Conservation (phyloP, 2,888 invertebrate genomes). For the Plebejus anna region DNA sequence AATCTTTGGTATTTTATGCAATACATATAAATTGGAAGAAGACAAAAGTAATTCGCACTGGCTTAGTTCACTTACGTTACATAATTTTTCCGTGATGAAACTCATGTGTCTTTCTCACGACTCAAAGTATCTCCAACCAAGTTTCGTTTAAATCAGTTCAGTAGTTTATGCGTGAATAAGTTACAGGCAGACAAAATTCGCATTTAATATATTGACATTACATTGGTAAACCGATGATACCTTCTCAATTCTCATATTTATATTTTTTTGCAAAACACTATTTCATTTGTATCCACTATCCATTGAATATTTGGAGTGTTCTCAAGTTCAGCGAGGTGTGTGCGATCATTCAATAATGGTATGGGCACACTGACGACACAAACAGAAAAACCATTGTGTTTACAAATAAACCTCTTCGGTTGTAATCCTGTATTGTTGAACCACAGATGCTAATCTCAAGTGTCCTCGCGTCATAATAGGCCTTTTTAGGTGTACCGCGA, state of each 20-base stretch:
- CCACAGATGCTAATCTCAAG: constrained; percentile 80
- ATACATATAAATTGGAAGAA: too few species aligned
- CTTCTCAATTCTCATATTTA: background rate
- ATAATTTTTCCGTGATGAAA: too few species aligned
- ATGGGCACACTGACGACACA: constrained; percentile 55
- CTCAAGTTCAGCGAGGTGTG: constrained; percentile 69
- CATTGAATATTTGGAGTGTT: constrained; percentile 37
- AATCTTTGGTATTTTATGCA: too few species aligned
- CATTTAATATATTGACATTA: background rate
- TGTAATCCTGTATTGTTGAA: constrained; percentile 69
- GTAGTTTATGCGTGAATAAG: too few species aligned
- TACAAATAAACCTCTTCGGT: constrained; percentile 77
- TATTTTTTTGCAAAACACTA: background rate
- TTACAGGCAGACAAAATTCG: background rate
- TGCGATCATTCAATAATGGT: constrained; percentile 62
- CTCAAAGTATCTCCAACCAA: too few species aligned
- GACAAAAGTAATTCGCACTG: too few species aligned
- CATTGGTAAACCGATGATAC: background rate
- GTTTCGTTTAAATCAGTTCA: too few species aligned
- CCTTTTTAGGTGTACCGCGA: constrained; percentile 67
- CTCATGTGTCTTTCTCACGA: too few species aligned
- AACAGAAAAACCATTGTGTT: constrained; percentile 69
- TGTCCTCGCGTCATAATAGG: constrained; percentile 75
- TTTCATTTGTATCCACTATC: background rate
- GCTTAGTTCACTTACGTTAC: too few species aligned